A percentile compares a stretch with the other conserved stretches of the same genome.
Conservation (phyloP, 2,797 vertebrate genomes). For the Sebastes trivittatus region DNA sequence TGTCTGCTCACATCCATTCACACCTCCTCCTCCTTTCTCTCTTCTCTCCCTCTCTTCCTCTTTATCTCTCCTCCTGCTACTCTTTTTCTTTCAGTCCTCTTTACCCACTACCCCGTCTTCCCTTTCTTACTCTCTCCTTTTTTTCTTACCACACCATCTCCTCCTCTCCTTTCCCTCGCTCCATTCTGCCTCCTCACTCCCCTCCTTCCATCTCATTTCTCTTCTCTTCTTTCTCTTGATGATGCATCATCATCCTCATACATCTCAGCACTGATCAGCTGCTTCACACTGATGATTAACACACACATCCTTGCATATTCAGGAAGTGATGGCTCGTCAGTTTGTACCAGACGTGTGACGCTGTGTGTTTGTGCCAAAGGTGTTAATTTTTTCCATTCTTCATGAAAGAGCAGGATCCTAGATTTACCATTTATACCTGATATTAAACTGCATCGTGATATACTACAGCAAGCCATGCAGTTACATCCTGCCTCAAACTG, state of each 20-base stretch:
- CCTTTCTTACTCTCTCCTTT: neutral
- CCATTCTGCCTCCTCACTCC: neutral
- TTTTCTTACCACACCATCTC: neutral
- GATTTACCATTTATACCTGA: neutral
- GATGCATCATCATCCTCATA: neutral
- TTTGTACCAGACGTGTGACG: neutral
- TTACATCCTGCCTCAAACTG: neutral
- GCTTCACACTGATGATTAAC: constrained; percentile 16
- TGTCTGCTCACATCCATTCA: constrained; percentile 24
- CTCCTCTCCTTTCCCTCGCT: neutral
- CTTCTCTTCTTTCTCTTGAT: neutral
- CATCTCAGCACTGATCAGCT: constrained; percentile 6
- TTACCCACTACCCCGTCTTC: neutral
- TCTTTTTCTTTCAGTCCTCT: neutral
- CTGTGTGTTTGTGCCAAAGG: neutral
- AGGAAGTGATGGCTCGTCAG: neutral
- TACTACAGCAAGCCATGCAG: neutral
- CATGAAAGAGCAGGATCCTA: neutral
- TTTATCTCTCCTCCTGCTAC: neutral
- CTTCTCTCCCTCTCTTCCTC: neutral
- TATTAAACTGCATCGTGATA: neutral
- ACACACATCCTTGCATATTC: neutral
- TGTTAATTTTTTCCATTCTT: neutral
- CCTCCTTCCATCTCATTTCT: neutral
- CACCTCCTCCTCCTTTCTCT: neutral